A percentile compares a stretch with the other conserved stretches of the same genome.
Conservation (phyloP, 1,140 invertebrate species). For the Drosophila prosaltans region DNA sequence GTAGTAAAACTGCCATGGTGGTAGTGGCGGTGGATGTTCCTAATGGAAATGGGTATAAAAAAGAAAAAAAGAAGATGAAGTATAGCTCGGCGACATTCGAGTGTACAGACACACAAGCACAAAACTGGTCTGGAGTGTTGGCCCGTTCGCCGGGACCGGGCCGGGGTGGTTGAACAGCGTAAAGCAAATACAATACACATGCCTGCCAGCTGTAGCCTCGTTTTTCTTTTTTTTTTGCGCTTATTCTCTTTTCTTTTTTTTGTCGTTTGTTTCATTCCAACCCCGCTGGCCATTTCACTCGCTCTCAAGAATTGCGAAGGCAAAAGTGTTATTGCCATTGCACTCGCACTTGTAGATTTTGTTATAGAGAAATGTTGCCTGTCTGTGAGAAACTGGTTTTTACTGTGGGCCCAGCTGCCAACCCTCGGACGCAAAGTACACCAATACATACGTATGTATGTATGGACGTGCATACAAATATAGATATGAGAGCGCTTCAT, state of each 20-base stretch:
- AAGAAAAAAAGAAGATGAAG: constrained; percentile 78
- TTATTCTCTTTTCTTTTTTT: constrained; percentile 35
- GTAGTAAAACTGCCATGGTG: constrained; percentile 33
- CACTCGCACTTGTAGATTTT: constrained; percentile 60
- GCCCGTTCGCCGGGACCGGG: constrained; percentile 20
- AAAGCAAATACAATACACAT: constrained; percentile 67
- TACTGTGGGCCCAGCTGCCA: constrained; percentile 45
- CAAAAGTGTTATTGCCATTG: constrained; percentile 43
- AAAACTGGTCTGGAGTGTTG: constrained; percentile 58
- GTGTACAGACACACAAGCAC: constrained; percentile 66
- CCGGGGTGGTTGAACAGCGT: constrained; percentile 63
- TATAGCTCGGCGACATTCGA: constrained; percentile 71
- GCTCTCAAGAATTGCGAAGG: constrained; percentile 6
- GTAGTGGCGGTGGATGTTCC: constrained; percentile 56
- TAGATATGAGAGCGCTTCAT: constrained; percentile 70
- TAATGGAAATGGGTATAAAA: constrained; percentile 26
- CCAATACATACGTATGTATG: constrained; percentile 1
- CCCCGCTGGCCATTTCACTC: constrained; percentile 57
- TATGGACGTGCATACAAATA: constrained; percentile 23
- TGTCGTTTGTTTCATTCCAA: constrained; percentile 68
- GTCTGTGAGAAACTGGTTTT: constrained; percentile 64
- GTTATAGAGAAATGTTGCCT: constrained; percentile 73
- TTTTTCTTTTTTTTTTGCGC: constrained; percentile 41
- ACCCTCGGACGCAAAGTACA: constrained; percentile 41
- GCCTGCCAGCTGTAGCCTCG: constrained; percentile 74